Base-by-base conservation (phyloP, 2,113 vertebrate genomes). In the Takifugu flavidus region DNA sequence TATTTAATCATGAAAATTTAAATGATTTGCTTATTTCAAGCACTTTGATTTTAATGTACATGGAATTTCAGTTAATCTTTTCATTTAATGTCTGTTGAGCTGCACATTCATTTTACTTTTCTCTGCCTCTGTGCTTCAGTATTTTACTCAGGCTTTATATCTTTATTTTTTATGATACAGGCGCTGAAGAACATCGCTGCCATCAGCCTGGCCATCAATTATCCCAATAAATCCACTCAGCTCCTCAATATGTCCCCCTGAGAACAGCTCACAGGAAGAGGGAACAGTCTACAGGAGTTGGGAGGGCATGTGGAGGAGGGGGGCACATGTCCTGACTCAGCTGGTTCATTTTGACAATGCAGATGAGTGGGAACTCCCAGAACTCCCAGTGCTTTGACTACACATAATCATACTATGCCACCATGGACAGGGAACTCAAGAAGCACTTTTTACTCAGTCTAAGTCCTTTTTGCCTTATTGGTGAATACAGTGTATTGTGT, bases 201-300 rank as follows among this genome's bases (percentile, higher is more conserved):
- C 85, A 96, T 99, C 92, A 98, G 96, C 89, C 92, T 98, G 88
- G 95, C 97, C 70, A 98, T 99, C 92, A 94, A 93, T 92, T 97
- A 98, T 70, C 93, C 95, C 13, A 99, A 98, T 92, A 98, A 95
- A 92, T 96, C 95, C 25, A 99, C 97, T 62, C 90, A 86, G 87
- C 90, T 94, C 62, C 94, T 96, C 92, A 93, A 91, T 82, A 80
- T 91, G 59, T 91, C 94, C 70, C 87, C 85, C 25, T 92, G 90
- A 92, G 87, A 52, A 39, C 34, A 0, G 34, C 63, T 59, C 47
- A 1, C 43, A n/a, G 57, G 43, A 67, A 52, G 47, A 27, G 31
- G 15, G 26, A 47, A 49, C 56, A 39, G 34, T 10, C 34, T 39
- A 3, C 34, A 39, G 34, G 34, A 39, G 6, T 10, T 10, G 6